Evolutionary conservation across 1,140 invertebrate species (phyloP).

Genomic region (Cherax destructor): DNA sequence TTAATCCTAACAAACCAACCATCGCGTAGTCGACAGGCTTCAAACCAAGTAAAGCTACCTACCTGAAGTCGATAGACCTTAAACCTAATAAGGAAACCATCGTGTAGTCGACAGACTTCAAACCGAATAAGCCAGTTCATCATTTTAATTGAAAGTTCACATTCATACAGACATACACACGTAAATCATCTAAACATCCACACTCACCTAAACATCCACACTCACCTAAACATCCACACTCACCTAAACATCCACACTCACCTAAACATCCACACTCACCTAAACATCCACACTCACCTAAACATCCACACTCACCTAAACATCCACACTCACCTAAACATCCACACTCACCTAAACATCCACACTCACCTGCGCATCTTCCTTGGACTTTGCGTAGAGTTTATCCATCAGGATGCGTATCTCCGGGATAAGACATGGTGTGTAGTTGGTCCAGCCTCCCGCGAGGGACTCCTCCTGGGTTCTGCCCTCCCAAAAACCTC

Average conservation of each 20-base stretch:
- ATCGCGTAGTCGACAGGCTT: not conserved
- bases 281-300: no score
- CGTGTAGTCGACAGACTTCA: no score
- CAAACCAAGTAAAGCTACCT: not conserved
- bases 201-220: no score
- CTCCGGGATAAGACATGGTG: constrained; percentile 56
- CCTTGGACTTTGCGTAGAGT: constrained; percentile 57
- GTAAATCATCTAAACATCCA: not conserved
- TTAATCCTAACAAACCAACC: no score
- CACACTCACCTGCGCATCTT: constrained; percentile 49
- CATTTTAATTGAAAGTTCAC: not conserved
- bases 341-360: not conserved
- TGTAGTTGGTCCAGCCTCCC: constrained; percentile 65
- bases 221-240: no score
- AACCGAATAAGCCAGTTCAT: not conserved
- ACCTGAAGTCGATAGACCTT: not conserved
- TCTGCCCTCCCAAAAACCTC: constrained; percentile 47
- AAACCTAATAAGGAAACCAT: no score
- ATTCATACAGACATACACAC: not conserved
- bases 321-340: no score
- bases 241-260: no score
- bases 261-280: no score
- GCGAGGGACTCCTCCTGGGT: constrained; percentile 9
- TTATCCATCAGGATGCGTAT: constrained; percentile 57
- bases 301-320: no score